Percentiles rank a stretch among this genome's conserved stretches.
Conservation (phyloP, 2,888 invertebrate species). For the Troilus luridus region DNA sequence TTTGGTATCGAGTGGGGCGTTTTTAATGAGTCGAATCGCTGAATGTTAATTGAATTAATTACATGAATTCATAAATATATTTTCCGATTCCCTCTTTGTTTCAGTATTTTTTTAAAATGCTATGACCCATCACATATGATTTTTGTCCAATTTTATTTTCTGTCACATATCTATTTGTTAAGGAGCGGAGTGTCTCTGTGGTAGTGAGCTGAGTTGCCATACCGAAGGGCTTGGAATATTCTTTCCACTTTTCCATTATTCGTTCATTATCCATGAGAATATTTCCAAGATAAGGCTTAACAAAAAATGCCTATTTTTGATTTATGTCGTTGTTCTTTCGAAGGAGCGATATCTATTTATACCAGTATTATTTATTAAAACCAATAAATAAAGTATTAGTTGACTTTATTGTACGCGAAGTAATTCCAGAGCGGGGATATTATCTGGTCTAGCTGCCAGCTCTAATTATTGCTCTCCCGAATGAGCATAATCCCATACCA, state of each 20-base stretch:
- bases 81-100: not conserved
- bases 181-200: too few species aligned
- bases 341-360: not conserved
- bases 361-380: not conserved
- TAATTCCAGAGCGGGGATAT: not conserved
- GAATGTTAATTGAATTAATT: not conserved
- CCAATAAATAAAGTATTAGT: not conserved
- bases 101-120: too few species aligned
- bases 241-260: too few species aligned
- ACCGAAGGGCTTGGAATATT: too few species aligned
- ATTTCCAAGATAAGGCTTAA: too few species aligned
- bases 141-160: too few species aligned
- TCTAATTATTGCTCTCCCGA: not conserved
- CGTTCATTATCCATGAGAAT: too few species aligned
- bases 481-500: not conserved
- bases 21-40: not conserved
- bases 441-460: not conserved
- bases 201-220: too few species aligned
- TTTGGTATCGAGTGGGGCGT: not conserved
- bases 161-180: too few species aligned
- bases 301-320: too few species aligned
- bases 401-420: not conserved
- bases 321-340: too few species aligned
- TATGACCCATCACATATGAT: too few species aligned
- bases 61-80: not conserved